Evolutionary conservation across 2,888 invertebrate species (phyloP), one percentile per base, ranked within the genome.

Genomic region (Carabus problematicus): DNA sequence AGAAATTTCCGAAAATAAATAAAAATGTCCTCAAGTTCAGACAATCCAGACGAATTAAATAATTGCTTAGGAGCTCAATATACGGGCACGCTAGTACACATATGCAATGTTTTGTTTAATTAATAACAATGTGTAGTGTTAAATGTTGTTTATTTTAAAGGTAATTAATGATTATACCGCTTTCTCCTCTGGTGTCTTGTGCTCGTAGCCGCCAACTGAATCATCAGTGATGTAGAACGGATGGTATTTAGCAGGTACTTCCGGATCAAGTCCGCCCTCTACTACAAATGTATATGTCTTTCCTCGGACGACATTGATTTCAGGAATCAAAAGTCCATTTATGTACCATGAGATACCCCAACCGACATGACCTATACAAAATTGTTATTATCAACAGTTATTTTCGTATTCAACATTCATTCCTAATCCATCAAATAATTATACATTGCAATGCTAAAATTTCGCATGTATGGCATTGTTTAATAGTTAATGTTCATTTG

Each of bases 291-390:
- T 94, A 80, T 96, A 96, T 12, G 90, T 91, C 79, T 87, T 89
- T 7, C 95, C 95, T 61, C 95, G 86, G 0, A 96, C 92, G 47
- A 96, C 91, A 78, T 94, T 91, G 74, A 97, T 90, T 84, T 94
- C 96, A 0, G 96, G 97, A 73, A 96, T 94, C 12, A 97, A 85
- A 1, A 96, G 85, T 0, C 96, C 96, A 81, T 97, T 96, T 78
- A 97, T 94, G 84, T 94, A 97, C 95, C 95, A 96, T 0, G 93
- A 91, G 72, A 95, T 92, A 39, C 96, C 95, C 95, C 95, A 95
- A 42, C 95, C 95, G 14, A 95, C 94, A 80, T 94, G 94, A 72
- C 95, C 95, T 94, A 75, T 40, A 74, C 74, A 74, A 64, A 60
- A 71, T 59, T 3, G 64, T 40, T n/a, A 42, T n/a, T 3, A 14